phyloP scores from a whole-genome alignment of 2,797 vertebrate species.

The Crax fasciolata region DNA sequence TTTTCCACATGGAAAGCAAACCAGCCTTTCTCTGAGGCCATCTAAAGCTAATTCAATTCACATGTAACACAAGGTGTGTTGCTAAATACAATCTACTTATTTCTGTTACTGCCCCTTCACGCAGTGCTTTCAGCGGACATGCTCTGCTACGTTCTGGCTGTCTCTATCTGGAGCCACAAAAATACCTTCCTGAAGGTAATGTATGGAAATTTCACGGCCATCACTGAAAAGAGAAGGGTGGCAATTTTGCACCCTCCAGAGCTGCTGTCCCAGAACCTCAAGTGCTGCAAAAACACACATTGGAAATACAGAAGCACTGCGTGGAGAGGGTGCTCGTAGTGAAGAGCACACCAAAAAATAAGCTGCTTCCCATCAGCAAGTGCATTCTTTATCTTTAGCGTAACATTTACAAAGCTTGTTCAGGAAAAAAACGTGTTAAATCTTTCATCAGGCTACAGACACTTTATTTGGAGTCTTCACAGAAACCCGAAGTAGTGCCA shows the following conservation, averaged over 20 bases:
- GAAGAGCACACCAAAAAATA: conserved; percentile 41
- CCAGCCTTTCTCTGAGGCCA: neutral
- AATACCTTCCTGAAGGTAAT: neutral
- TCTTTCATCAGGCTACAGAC: conserved; percentile 71
- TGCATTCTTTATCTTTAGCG: conserved; percentile 63
- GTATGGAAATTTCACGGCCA: neutral
- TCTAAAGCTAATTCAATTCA: neutral
- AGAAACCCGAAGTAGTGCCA: conserved; percentile 70
- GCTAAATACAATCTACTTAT: neutral
- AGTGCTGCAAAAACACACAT: neutral
- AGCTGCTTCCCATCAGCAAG: conserved; percentile 70
- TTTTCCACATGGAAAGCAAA: neutral
- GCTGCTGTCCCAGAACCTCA: neutral
- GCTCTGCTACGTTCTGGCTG: neutral
- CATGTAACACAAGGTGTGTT: neutral
- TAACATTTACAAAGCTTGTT: conserved; percentile 74
- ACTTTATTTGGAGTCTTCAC: conserved; percentile 73
- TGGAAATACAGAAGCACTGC: neutral
- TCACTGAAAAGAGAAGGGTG: neutral
- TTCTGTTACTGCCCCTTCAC: neutral
- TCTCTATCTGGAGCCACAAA: neutral
- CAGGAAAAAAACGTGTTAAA: conserved; percentile 69
- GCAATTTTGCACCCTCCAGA: neutral
- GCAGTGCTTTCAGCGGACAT: neutral
- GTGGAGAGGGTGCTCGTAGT: neutral